Base-by-base conservation (phyloP, 1,140 invertebrate genomes). In the Heliconius eleuchia region DNA sequence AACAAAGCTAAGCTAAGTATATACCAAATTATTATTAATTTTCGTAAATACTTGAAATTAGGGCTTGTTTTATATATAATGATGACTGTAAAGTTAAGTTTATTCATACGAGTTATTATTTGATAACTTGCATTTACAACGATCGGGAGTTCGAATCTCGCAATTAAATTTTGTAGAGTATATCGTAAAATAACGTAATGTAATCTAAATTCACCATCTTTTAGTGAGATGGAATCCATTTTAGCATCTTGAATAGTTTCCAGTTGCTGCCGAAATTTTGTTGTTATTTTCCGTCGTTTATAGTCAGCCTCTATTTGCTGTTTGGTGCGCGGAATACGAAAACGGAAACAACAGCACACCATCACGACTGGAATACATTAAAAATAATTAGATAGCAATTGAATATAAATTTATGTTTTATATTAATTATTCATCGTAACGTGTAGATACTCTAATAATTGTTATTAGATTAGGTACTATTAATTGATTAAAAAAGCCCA, bases 251-350 rank as follows among this genome's bases (percentile, higher is more conserved):
- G 96, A 82, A 99, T 98, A 83, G 97, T 96, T 81, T 96, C 96
- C 18, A 99, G 93, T 87, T 98, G 96, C 79, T 97, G 96, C 19
- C 97, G 95, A 91, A 99, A 99, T 88, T 97, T 98, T 81, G 96
- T 96, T 0, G 98, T 97, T 39, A 99, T 96, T 89, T 97, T 97
- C 84, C 97, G 97, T 6, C 98, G 95, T 82, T 97, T 96, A 91
- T 97, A 98, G 93, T 99, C 97, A 1, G 97, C 98, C 90, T 99
- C 98, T 73, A 99, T 99, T 91, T 99, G 98, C 92, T 99, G 98
- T 88, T 98, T 99, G 0, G 98, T 99, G 37, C 98, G 95, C 3
- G 98, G 98, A 83, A 99, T 97, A 42, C 98, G 96, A 87, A 98
- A 98, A 77, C 97, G 96, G 73, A 98, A 96, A 85, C 98, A 98